Base-by-base conservation (phyloP, 2,888 invertebrate genomes). In the Scrobipalpa atriplicella region DNA sequence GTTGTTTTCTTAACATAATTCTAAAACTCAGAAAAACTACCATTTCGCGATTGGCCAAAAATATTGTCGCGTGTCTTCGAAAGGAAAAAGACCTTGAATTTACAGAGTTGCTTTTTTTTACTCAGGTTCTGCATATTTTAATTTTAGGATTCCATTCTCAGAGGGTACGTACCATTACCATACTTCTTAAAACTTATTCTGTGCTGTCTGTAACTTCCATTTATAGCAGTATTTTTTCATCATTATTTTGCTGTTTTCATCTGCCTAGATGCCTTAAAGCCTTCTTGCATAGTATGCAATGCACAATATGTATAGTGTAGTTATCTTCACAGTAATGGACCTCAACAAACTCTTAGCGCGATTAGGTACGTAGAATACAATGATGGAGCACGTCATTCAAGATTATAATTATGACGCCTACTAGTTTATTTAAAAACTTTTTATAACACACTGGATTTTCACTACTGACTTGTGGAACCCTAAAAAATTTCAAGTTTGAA, bases 41-140 rank as follows among this genome's bases (percentile, higher is more conserved):
- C 56, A 66, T 66, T 66, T 66, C n/a, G 47, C 66, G 51, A 65
- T 65, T 65, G 54, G 39, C 64, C 0, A 56, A 62, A 66, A 65
- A 63, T 67, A 71, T 29, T 61, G 62, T 63, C 67, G 75, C 78
- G 75, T 81, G 80, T 78, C 81, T 78, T 80, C 74, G 70, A 62
- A 80, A 78, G 73, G 70, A 62, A 61, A 54, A 60, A 60, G 60
- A 66, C 69, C 21, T 29, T n/a, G 58, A 58, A 36, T 36, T 29
- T 29, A 8, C 1, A 10, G 54, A 19, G 21, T 13, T 8, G 7
- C 16, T 18, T 19, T 6, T 3, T 2, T 19, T 21, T 5, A 1
- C 19, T 16, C 9, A 9, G 19, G 51, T 52, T 52, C 51, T 18
- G 43, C n/a, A 43, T 6, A 13, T 43, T 3, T 8, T 2, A 41